phyloP scores from a whole-genome alignment of 2,797 vertebrate species.

The Clamator glandarius region DNA sequence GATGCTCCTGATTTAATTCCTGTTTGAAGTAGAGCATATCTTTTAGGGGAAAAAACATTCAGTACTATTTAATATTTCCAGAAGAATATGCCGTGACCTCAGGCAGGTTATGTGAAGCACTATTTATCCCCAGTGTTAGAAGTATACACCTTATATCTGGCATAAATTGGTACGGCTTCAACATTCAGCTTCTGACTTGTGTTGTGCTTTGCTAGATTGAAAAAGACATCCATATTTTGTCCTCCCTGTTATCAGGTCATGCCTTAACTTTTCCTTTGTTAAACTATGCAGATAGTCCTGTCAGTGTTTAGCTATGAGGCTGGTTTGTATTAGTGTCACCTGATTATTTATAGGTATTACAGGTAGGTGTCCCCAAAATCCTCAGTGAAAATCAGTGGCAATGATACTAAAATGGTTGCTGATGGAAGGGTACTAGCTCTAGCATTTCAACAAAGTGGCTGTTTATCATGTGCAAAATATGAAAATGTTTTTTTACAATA shows the following conservation, averaged over 20 bases:
- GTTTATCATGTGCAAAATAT: neutral
- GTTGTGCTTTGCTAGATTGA: neutral
- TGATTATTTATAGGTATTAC: neutral
- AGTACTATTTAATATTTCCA: neutral
- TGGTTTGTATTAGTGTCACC: neutral
- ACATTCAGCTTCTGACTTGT: neutral
- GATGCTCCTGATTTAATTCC: conserved; percentile 20
- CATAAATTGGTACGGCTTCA: neutral
- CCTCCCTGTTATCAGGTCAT: neutral
- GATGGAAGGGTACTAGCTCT: neutral
- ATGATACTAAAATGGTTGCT: neutral
- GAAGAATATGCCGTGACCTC: neutral
- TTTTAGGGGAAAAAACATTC: neutral
- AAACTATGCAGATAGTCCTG: neutral
- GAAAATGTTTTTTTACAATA: neutral
- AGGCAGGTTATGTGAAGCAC: neutral
- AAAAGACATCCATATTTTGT: neutral
- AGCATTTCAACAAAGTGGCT: neutral
- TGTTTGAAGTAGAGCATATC: neutral
- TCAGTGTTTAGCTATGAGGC: neutral
- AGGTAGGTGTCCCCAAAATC: neutral
- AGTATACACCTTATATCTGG: neutral
- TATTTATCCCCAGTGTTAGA: neutral
- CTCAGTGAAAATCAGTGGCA: neutral
- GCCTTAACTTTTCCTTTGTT: neutral